Evolutionary conservation across 2,797 vertebrate species (phyloP), one percentile per base, ranked within the genome.

Genomic region (Harpagifer antarcticus): DNA sequence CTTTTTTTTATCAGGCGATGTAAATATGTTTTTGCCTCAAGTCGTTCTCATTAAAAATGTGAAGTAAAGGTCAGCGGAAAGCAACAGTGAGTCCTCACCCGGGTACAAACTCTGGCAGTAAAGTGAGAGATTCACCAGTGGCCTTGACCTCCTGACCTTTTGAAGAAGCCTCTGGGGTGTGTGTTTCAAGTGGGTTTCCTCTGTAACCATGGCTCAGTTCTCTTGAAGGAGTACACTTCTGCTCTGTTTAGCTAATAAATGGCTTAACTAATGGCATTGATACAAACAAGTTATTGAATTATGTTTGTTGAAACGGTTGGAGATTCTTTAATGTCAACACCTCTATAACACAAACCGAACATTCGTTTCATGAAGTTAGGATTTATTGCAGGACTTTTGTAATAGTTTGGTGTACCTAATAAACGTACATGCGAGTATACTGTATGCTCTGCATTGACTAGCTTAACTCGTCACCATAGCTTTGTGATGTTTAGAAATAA

Each of bases 101-200:
- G 60, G 85, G 84, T 83, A 58, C 78, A 66, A 92, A 85, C 73
- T 92, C 83, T 91, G 68, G 42, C 92, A 90, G 84, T 73, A 72
- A 69, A 82, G 85, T 88, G 91, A 82, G 82, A 93, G 76, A 88
- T 91, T 91, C 57, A 65, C 62, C 56, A 58, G 27, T 68, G 75
- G 70, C 74, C 72, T 82, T 88, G 81, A 81, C 64, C 74, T 63
- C 45, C 47, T 82, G 62, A 82, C 71, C 72, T 72, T 58, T 12
- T 67, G 59, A 43, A 62, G 83, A 80, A 75, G 68, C 31, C 17
- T 66, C 5, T 9, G 10, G 9, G 44, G 50, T 5, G 14, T 64
- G 48, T 72, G 49, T 55, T 71, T 57, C 42, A 65, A 44, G 43
- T 57, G 42, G 37, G 68, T 71, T 74, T 27, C 16, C n/a, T 67